Percentiles rank a stretch among this genome's conserved stretches.
Evolutionary conservation across 1,140 invertebrate species (phyloP).

Genomic region (Saccostrea cuccullata): DNA sequence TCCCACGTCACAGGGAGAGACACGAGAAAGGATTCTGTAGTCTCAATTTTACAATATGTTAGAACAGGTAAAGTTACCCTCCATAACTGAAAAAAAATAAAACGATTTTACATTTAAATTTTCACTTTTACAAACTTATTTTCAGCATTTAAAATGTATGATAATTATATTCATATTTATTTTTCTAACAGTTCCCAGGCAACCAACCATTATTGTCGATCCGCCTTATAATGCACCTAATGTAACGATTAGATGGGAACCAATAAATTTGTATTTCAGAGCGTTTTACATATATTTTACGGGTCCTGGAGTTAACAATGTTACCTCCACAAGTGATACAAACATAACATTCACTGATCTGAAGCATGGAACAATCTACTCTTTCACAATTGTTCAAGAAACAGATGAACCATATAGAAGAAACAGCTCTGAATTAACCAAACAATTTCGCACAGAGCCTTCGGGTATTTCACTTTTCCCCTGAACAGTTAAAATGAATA

Average conservation of each 20-base stretch:
- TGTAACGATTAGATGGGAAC: background rate
- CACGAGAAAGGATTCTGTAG: background rate
- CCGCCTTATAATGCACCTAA: background rate
- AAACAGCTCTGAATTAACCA: too few relatives aligned
- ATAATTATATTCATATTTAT: background rate
- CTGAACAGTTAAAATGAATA: too few relatives aligned
- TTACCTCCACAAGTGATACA: background rate
- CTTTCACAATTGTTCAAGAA: too few relatives aligned
- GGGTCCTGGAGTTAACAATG: background rate
- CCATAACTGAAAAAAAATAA: too few relatives aligned
- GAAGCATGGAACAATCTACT: too few relatives aligned
- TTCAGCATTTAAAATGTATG: too few relatives aligned
- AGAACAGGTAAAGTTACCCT: background rate
- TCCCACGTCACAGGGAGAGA: background rate
- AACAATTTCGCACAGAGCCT: background rate
- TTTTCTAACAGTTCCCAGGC: background rate
- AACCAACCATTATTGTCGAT: background rate
- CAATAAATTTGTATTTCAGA: background rate
- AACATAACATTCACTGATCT: too few relatives aligned
- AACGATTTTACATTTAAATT: too few relatives aligned
- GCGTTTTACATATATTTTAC: background rate
- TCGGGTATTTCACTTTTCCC: background rate
- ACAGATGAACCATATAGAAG: too few relatives aligned
- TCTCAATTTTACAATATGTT: background rate
- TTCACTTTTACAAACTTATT: too few relatives aligned